Conservation (phyloP, 2,888 invertebrate species). For the Lasioglossum villosulum region DNA sequence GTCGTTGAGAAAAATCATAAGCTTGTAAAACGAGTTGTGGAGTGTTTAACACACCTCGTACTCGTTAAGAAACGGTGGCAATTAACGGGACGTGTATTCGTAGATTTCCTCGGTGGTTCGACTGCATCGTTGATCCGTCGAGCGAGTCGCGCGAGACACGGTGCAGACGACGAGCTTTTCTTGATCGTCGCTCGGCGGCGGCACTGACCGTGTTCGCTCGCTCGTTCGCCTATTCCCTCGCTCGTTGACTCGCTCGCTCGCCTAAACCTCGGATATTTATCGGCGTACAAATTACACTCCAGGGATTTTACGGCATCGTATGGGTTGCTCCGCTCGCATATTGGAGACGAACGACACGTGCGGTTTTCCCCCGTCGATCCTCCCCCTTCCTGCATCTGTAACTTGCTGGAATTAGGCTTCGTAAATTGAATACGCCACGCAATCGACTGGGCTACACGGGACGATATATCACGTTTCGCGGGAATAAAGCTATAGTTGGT, state of each 20-base stretch:
- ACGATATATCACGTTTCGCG: constrained; percentile 48
- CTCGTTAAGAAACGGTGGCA: not conserved
- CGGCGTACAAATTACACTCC: constrained; percentile 46
- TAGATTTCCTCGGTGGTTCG: not conserved
- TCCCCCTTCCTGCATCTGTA: constrained; percentile 41
- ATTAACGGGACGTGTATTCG: not conserved
- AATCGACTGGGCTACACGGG: constrained; percentile 43
- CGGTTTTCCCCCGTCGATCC: constrained; percentile 38
- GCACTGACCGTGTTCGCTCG: constrained; percentile 63
- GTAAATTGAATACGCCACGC: constrained; percentile 63
- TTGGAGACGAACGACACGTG: constrained; percentile 53
- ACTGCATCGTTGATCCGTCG: constrained; percentile 65
- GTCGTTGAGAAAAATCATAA: not conserved
- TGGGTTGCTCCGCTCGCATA: constrained; percentile 37
- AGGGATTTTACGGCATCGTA: constrained; percentile 40
- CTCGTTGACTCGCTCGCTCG: not conserved
- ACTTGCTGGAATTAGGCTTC: constrained; percentile 60
- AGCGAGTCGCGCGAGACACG: constrained; percentile 48
- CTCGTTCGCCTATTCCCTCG: not conserved
- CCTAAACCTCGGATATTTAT: constrained; percentile 49
- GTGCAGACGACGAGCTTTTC: constrained; percentile 66
- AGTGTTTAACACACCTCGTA: not conserved
- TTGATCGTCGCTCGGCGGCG: constrained; percentile 70
- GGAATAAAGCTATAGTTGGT: constrained; percentile 25
- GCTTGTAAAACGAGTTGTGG: not conserved